Percentiles rank a stretch among this genome's conserved stretches.
Conservation (phyloP, 2,888 invertebrate genomes). For the Mystacides longicornis region DNA sequence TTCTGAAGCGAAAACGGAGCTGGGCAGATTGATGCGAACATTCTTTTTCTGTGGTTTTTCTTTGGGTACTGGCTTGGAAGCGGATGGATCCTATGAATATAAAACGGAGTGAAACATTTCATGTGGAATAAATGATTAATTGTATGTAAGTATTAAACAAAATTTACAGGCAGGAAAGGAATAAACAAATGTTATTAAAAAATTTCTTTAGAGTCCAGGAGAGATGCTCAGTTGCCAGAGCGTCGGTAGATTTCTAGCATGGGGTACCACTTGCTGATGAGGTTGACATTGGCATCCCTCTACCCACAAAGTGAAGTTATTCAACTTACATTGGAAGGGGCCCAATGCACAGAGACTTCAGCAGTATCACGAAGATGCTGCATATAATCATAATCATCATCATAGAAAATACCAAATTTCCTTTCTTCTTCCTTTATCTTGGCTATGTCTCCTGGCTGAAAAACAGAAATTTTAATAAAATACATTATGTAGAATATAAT, state of each 20-base stretch:
- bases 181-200: too few species aligned
- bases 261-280: too few species aligned
- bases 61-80: conserved; percentile 26
- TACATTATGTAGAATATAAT: not conserved
- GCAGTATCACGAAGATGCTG: conserved; percentile 74
- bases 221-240: too few species aligned
- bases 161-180: too few species aligned
- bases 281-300: too few species aligned
- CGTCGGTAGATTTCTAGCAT: too few species aligned
- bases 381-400: conserved; percentile 92
- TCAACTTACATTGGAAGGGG: conserved; percentile 39
- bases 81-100: conserved; percentile 25
- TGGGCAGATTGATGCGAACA: conserved; percentile 53
- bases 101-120: too few species aligned
- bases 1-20: conserved; percentile 81
- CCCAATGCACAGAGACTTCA: conserved; percentile 50
- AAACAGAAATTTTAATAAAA: conserved; percentile 6
- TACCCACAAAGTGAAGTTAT: too few species aligned
- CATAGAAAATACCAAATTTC: conserved; percentile 87
- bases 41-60: conserved; percentile 16
- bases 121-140: too few species aligned
- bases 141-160: too few species aligned
- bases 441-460: conserved; percentile 30
- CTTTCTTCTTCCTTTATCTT: conserved; percentile 63
- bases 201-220: too few species aligned